Evolutionary conservation across 2,113 vertebrate species (phyloP), one percentile per base, ranked within the genome.

Genomic region (Ceratotherium simum): DNA sequence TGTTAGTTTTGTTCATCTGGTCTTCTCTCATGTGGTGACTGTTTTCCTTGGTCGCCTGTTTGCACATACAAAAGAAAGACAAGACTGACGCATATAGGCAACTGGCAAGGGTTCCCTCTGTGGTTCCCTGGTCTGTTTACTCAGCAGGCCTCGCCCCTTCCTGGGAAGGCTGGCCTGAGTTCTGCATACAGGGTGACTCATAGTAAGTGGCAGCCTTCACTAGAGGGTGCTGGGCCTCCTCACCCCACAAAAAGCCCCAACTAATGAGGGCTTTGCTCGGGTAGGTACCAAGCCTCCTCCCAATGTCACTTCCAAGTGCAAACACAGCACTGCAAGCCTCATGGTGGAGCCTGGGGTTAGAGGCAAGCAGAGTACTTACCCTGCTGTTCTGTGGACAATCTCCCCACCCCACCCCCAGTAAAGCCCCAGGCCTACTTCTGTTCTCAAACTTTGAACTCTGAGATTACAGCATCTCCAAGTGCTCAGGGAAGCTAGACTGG

Each of bases 91-190:
- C 31, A 5, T 20, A 11, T 8, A 27, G 64, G 39, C 8, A 79
- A 81, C 36, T 80, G 65, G 90, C 92, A 29, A 65, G 20, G 8
- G 12, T 58, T 29, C 48, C 46, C 27, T 33, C 39, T 67, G 78
- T 31, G 72, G 81, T 86, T 84, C 70, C 51, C 2, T 9, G 39
- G 62, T 20, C 64, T 96, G 69, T 90, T 94, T 97, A 78, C 62
- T 86, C 62, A 65, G 80, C 75, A 46, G 51, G 89, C 89, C 84
- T 36, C 76, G 4, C 92, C 89, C 76, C 42, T 93, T 96, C 95
- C 85, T 25, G 48, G 39, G 94, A 96, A 96, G 80, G 2, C 69
- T 75, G 76, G 29, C 80, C 69, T 17, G 3, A 27, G 42, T 18
- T 60, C 80, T 36, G 16, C 33, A 5, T 11, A 12, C 5, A 29